A percentile compares a stretch with the other conserved stretches of the same genome.
phyloP scores from a whole-genome alignment of 2,113 vertebrate genomes.

The Atrichornis clamosus region DNA sequence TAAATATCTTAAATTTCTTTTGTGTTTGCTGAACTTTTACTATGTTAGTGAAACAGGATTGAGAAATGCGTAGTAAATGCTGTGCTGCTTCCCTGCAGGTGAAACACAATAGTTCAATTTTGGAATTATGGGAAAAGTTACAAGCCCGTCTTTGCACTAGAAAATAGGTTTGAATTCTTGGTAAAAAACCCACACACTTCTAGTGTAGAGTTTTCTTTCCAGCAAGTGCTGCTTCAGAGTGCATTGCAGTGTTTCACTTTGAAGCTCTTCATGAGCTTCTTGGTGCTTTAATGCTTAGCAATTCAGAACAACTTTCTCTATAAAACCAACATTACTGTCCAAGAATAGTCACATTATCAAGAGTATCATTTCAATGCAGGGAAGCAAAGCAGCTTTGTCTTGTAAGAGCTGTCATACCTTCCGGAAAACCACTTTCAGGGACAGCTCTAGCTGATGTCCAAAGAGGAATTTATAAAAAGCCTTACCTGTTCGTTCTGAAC shows the following conservation, averaged over 20 bases:
- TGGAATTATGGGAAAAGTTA: neutral
- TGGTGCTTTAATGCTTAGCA: neutral
- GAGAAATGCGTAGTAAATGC: neutral
- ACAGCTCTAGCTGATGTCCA: neutral
- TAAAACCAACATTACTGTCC: neutral
- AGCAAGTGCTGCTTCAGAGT: neutral
- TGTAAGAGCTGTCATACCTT: neutral
- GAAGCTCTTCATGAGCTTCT: neutral
- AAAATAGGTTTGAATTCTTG: neutral
- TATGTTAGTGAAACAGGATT: neutral
- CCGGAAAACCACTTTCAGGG: neutral
- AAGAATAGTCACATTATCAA: neutral
- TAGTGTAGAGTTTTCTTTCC: neutral
- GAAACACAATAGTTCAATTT: neutral
- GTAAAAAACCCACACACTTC: neutral
- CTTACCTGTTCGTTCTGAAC: neutral
- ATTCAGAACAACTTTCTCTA: neutral
- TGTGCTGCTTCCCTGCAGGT: neutral
- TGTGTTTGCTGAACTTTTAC: neutral
- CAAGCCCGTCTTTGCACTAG: neutral
- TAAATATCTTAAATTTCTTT: neutral
- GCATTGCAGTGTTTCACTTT: neutral
- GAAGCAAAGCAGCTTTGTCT: neutral
- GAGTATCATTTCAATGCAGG: accelerated
- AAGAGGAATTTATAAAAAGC: neutral